phyloP scores from a whole-genome alignment of 2,113 vertebrate genomes.

The Jacana jacana region DNA sequence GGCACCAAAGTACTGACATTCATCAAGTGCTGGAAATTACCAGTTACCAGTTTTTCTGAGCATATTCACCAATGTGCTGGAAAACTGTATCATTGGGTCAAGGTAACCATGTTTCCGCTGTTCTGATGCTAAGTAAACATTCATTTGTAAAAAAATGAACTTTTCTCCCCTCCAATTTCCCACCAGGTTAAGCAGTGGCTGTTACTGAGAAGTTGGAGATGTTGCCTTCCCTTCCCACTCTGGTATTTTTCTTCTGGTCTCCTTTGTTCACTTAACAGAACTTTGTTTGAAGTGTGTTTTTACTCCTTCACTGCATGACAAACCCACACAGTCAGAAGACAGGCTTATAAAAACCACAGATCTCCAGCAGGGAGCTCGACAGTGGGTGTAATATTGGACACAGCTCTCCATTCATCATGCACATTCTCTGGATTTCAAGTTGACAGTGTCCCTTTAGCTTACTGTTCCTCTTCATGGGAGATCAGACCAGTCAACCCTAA shows the following conservation, averaged over 20 bases:
- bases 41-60: neutral
- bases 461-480: slow-evolving; percentile 8
- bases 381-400: slow-evolving; percentile 51
- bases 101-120: neutral
- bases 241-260: slow-evolving; percentile 2
- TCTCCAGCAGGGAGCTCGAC: slow-evolving; percentile 38
- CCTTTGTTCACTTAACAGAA: slow-evolving; percentile 58
- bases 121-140: neutral
- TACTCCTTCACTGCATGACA: slow-evolving; percentile 42
- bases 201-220: neutral
- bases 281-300: slow-evolving; percentile 55
- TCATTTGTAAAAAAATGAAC: neutral
- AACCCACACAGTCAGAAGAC: slow-evolving; percentile 54
- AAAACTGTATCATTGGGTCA: neutral
- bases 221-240: neutral
- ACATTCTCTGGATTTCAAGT: slow-evolving; percentile 50
- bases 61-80: neutral
- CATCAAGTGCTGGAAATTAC: too few relatives aligned
- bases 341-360: slow-evolving; percentile 44
- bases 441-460: slow-evolving; percentile 30
- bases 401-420: slow-evolving; percentile 44
- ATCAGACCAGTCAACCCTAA: neutral
- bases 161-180: neutral
- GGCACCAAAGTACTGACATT: neutral
- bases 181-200: neutral